Conservation (phyloP, 2,888 invertebrate species). For the Hypselothyrea guttata region DNA sequence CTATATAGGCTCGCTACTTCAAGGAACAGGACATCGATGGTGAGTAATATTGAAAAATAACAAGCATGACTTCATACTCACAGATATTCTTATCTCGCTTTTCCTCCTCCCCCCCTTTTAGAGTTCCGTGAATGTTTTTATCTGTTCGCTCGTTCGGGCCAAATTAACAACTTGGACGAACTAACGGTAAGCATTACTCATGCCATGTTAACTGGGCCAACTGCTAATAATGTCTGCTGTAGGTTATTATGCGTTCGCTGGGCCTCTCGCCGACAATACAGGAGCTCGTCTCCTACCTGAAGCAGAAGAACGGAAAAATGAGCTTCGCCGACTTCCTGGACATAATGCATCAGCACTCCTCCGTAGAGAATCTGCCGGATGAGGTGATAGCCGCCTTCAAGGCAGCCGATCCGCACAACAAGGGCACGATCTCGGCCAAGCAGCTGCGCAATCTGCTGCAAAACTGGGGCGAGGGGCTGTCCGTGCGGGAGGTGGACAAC, state of each 20-base stretch:
- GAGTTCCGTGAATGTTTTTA: constrained; percentile 99
- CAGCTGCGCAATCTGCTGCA: constrained; percentile 93
- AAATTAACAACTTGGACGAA: constrained; percentile 94
- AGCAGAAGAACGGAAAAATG: constrained; percentile 92
- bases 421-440: constrained; percentile 89
- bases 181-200: constrained; percentile 84
- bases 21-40: constrained; percentile 98
- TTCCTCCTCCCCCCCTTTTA: constrained; percentile 80
- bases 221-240: not conserved
- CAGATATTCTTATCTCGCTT: constrained; percentile 36
- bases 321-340: constrained; percentile 97
- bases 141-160: constrained; percentile 94
- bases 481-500: constrained; percentile 90
- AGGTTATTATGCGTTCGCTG: constrained; percentile 94
- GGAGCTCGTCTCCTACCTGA: constrained; percentile 92
- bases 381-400: constrained; percentile 92
- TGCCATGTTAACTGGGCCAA: not conserved
- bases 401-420: constrained; percentile 90
- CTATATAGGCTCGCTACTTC: constrained; percentile 93
- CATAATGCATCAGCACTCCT: constrained; percentile 95
- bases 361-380: constrained; percentile 84
- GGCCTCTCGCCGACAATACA: constrained; percentile 96
- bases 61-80: constrained; percentile 43
- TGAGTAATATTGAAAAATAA: constrained; percentile 82
- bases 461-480: constrained; percentile 95